These are phyloP conservation scores for Galaxea fascicularis DNA, from an alignment of 92 coral and sea anemone species.

Conservation along the genomic window DNA sequence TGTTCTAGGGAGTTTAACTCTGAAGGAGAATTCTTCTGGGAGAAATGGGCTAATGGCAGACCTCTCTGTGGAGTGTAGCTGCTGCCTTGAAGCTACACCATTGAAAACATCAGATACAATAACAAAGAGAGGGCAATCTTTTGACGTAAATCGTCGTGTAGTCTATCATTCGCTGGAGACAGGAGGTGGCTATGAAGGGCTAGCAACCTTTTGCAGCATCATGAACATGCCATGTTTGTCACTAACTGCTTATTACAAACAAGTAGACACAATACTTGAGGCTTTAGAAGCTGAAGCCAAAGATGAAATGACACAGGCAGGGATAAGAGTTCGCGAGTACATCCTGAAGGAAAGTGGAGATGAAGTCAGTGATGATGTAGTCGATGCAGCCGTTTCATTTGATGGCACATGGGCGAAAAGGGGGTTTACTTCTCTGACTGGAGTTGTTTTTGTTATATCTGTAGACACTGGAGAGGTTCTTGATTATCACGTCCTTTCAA, in stretches of 20 bases:
- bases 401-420: conserved; percentile 51
- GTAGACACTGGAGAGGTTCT: neutral
- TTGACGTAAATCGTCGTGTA: conserved; percentile 7
- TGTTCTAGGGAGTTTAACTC: too few species aligned
- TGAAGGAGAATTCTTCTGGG: too few species aligned
- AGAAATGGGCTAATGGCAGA: too few species aligned
- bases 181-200: neutral
- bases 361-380: neutral
- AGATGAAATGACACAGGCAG: conserved; percentile 29
- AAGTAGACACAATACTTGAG: conserved; percentile 27
- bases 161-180: conserved; percentile 14
- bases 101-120: neutral
- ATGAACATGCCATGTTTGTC: conserved; percentile 44
- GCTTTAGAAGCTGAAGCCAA: conserved; percentile 22
- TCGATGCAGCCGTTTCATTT: conserved; percentile 31
- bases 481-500: neutral
- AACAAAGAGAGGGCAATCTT: neutral
- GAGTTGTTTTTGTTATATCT: conserved; percentile 23
- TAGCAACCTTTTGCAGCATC: conserved; percentile 24
- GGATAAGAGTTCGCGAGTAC: neutral
- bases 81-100: neutral
- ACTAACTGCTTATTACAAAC: neutral
- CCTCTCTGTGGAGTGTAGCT: too few species aligned
- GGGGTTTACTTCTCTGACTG: conserved; percentile 42
- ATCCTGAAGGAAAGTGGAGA: conserved; percentile 14